Evolutionary conservation across 2,797 vertebrate genomes (phyloP).

Genomic region (Helostoma temminkii): DNA sequence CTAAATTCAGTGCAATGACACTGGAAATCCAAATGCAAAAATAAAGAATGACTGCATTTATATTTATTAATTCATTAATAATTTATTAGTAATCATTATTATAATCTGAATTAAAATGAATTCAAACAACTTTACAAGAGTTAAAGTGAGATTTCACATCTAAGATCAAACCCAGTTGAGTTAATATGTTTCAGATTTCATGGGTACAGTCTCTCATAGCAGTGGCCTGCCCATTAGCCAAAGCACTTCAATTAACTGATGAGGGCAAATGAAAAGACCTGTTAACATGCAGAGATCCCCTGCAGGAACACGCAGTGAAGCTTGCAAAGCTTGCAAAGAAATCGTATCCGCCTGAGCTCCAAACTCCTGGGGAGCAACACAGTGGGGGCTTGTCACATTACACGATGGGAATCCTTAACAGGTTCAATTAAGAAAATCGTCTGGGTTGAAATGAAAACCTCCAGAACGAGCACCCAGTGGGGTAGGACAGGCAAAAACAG

Average conservation of each 20-base stretch:
- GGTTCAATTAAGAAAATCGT: slow-evolving; percentile 74
- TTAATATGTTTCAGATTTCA: slow-evolving; percentile 53
- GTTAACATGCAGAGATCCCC: slow-evolving; percentile 67
- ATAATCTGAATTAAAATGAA: background rate
- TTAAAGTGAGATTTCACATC: slow-evolving; percentile 4
- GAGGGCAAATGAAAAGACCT: slow-evolving; percentile 68
- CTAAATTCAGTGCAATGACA: background rate
- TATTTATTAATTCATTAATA: too few relatives aligned
- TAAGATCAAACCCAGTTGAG: background rate
- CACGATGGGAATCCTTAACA: slow-evolving; percentile 55
- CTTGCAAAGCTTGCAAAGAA: slow-evolving; percentile 71
- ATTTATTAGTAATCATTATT: too few relatives aligned
- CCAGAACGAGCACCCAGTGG: slow-evolving; percentile 17
- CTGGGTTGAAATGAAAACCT: slow-evolving; percentile 70
- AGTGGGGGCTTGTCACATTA: slow-evolving; percentile 61
- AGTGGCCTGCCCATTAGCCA: slow-evolving; percentile 31
- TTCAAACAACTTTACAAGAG: background rate
- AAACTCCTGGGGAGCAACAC: slow-evolving; percentile 66
- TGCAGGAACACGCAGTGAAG: slow-evolving; percentile 49
- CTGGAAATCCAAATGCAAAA: background rate
- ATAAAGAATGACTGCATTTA: background rate
- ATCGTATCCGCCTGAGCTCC: slow-evolving; percentile 59
- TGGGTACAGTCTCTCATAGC: slow-evolving; percentile 52
- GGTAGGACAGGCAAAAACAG: slow-evolving; percentile 30
- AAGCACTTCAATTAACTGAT: slow-evolving; percentile 77